These are phyloP conservation scores for Lasioglossum baleicum DNA, from an alignment of 1,140 invertebrate genomes.

Conservation along the genomic window DNA sequence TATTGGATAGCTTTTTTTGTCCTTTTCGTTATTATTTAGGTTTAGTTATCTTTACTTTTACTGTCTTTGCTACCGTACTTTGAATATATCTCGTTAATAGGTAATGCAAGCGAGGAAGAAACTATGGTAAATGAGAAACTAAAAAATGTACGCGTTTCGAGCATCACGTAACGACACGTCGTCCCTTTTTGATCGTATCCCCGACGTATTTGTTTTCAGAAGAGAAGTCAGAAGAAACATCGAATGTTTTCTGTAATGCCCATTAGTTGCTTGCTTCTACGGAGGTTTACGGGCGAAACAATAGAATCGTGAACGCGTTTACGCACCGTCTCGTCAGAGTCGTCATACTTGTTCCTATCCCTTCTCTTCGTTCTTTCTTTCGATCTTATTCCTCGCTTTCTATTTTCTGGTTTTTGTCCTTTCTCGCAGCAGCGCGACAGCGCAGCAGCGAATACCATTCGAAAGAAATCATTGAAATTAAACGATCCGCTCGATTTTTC, in stretches of 20 bases:
- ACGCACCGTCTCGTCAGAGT: background rate
- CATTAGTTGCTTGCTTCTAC: constrained; percentile 33
- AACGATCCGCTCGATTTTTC: constrained; percentile 41
- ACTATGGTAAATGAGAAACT: constrained; percentile 60
- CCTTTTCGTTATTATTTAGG: constrained; percentile 61
- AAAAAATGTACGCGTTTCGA: constrained; percentile 54
- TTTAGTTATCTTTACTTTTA: constrained; percentile 55
- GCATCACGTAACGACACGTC: constrained; percentile 32
- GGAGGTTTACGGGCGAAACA: constrained; percentile 7
- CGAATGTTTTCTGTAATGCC: constrained; percentile 30
- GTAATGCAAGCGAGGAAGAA: constrained; percentile 64
- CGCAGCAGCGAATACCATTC: constrained; percentile 26
- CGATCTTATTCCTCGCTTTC: background rate
- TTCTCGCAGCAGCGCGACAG: too few relatives aligned
- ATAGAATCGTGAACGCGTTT: constrained; percentile 20
- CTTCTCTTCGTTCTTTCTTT: background rate
- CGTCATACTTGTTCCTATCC: too few relatives aligned
- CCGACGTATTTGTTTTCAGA: background rate
- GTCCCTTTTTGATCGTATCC: background rate
- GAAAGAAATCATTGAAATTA: constrained; percentile 39
- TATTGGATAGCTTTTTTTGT: background rate
- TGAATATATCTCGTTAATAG: constrained; percentile 66
- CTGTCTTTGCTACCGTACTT: constrained; percentile 65
- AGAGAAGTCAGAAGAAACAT: constrained; percentile 14
- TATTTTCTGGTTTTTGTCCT: too few relatives aligned